Evolutionary conservation across 2,113 vertebrate genomes (phyloP).

Genomic region (Reinhardtius hippoglossoides): DNA sequence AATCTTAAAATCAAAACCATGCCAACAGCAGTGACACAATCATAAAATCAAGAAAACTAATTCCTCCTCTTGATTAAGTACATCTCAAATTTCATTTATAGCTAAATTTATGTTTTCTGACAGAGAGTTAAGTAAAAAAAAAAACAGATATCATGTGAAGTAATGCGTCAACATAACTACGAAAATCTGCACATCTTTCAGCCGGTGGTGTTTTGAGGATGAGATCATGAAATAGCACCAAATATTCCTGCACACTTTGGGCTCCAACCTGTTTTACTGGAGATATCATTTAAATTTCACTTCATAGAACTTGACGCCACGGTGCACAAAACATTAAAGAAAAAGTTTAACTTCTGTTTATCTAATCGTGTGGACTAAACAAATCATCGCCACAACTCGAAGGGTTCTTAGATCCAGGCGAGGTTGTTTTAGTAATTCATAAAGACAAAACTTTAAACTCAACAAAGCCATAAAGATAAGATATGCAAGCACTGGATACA

Average conservation of each 20-base stretch:
- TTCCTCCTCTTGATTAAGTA: background rate
- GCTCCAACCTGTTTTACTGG: background rate
- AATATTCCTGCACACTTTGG: background rate
- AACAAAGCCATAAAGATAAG: background rate
- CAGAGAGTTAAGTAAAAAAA: no score
- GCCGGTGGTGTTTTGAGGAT: background rate
- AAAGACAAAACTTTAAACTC: background rate
- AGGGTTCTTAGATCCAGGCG: background rate
- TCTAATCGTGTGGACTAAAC: background rate
- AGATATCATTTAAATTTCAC: background rate
- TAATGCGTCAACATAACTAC: no score
- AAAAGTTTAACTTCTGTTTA: background rate
- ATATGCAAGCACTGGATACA: background rate
- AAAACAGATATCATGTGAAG: no score
- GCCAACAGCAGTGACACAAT: background rate
- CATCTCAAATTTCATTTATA: background rate
- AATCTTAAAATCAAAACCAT: background rate
- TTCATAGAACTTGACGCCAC: background rate
- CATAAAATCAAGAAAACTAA: background rate
- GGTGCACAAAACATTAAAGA: background rate
- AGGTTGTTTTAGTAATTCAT: background rate
- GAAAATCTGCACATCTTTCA: no score
- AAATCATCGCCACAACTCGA: background rate
- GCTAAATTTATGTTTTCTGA: background rate
- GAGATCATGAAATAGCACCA: background rate